Conservation (phyloP, 2,113 vertebrate genomes). For the Zingel zingel region DNA sequence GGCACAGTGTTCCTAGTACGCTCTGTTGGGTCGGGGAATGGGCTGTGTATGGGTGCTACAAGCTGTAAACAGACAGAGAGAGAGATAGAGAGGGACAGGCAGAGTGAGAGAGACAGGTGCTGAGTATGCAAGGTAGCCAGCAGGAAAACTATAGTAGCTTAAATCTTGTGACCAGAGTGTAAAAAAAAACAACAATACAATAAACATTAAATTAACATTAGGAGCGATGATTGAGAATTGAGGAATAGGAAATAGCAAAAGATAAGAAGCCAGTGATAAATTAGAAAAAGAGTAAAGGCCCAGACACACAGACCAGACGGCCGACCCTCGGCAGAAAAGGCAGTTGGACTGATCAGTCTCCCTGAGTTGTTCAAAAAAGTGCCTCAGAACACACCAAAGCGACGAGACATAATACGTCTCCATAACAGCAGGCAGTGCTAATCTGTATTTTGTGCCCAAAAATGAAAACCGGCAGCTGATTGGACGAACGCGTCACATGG, state of each 20-base stretch:
- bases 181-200: slow-evolving; percentile 18
- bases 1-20: slow-evolving; percentile 49
- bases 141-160: slow-evolving; percentile 24
- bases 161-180: background rate
- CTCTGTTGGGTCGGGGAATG: slow-evolving; percentile 49
- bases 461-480: too few relatives aligned
- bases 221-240: background rate
- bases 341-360: too few relatives aligned
- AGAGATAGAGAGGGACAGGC: background rate
- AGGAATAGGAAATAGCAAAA: background rate
- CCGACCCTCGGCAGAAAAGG: too few relatives aligned
- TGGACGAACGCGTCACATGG: too few relatives aligned
- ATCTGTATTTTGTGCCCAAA: too few relatives aligned
- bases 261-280: background rate
- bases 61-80: slow-evolving; percentile 39
- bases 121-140: background rate
- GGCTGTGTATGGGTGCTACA: slow-evolving; percentile 44
- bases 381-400: too few relatives aligned
- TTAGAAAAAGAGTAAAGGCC: background rate
- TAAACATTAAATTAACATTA: slow-evolving; percentile 18
- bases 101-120: slow-evolving; percentile 19
- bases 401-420: too few relatives aligned
- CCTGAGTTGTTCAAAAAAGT: too few relatives aligned
- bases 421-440: too few relatives aligned
- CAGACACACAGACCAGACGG: too few relatives aligned